These are phyloP conservation scores for Scaptomyza flava DNA, from an alignment of 2,888 invertebrate genomes.

Conservation along the genomic window DNA sequence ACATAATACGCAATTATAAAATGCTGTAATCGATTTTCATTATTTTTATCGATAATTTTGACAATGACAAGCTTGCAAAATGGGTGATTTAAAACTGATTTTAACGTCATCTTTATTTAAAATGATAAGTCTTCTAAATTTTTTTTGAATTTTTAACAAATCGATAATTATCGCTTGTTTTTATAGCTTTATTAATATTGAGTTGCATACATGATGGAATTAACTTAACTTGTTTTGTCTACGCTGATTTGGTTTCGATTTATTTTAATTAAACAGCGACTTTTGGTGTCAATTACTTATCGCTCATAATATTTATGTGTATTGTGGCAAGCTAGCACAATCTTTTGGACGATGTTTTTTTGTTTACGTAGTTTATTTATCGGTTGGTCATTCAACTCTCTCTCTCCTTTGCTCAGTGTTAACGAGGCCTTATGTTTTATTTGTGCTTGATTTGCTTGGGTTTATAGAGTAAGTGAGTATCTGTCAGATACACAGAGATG, in stretches of 20 bases:
- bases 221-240: too few species aligned
- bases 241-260: conserved; percentile 6
- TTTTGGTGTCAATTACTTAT: conserved; percentile 61
- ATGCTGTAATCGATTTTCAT: too few species aligned
- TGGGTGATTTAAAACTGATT: too few species aligned
- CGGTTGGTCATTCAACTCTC: conserved; percentile 46
- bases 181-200: too few species aligned
- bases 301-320: conserved; percentile 52
- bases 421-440: conserved; percentile 24
- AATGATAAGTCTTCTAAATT: too few species aligned
- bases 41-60: too few species aligned
- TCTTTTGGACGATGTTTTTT: neutral
- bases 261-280: conserved; percentile 17
- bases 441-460: conserved; percentile 24
- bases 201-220: too few species aligned
- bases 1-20: too few species aligned
- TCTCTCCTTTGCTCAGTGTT: conserved; percentile 10
- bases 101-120: too few species aligned
- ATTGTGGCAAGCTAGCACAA: neutral
- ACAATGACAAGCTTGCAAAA: too few species aligned
- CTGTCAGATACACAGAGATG: conserved; percentile 45
- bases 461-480: conserved; percentile 22
- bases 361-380: neutral
- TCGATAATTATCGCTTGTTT: neutral
- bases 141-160: neutral